Evolutionary conservation across 1,140 invertebrate species (phyloP), one percentile per base, ranked within the genome.

Genomic region (Schlechtendalia chinensis): DNA sequence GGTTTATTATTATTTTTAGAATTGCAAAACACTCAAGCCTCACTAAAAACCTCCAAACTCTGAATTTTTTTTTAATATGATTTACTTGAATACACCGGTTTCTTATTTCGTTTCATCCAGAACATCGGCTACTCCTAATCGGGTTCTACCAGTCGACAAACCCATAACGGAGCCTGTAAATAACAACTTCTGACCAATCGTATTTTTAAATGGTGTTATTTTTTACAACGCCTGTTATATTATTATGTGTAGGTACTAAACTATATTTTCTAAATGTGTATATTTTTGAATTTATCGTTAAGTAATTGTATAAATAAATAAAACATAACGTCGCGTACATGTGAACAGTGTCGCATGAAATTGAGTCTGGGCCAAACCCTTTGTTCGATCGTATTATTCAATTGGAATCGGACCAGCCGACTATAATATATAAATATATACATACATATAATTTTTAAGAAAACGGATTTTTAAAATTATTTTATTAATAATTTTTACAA

Each of bases 11-110:
- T 56, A 59, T 54, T 79, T 79, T 79, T 79, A 79, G 75, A 79
- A 63, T 61, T 61, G 58, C 75, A 79, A 79, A 79, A 61, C 75
- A 59, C 75, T 79, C 56, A 79, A 79, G 75, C 75, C 75, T 79
- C 58, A 59, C 75, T 79, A 79, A 79, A 79, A 79, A 79, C 75
- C 75, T 79, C 58, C 75, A 79, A 79, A 79, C 54, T 61, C 75
- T 12, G 75, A 79, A 79, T 63, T 58, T 63, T 47, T n/a, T 61
- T 79, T 63, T 79, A 79, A 77, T 61, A 59, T 61, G 39, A 14
- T 79, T 79, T 79, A 79, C 75, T 79, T 79, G 75, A 59, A 50
- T 59, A 59, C 19, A 79, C 39, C 32, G 56, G 75, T 79, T 79
- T 79, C 75, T 79, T 19, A 79, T 45, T 61, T 79, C 16, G 75